phyloP scores from a whole-genome alignment of 2,113 vertebrate genomes.

The Motacilla tschutschensis region DNA sequence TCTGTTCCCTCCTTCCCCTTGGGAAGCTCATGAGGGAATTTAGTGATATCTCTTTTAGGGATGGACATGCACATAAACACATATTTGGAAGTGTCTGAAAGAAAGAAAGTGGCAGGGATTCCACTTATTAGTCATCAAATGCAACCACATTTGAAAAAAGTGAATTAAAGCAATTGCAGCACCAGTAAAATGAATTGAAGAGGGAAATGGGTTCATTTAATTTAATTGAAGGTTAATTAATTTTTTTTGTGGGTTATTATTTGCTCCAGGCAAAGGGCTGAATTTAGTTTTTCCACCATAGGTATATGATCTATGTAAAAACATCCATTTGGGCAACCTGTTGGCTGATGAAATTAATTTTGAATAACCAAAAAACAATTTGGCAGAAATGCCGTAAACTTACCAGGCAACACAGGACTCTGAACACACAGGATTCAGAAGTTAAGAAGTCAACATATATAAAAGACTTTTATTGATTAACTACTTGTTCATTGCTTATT shows the following conservation, averaged over 20 bases:
- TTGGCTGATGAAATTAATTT: not conserved
- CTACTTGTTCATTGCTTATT: not conserved
- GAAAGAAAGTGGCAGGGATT: not conserved
- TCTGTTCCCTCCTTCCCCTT: not conserved
- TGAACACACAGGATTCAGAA: not conserved
- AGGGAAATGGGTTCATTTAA: not conserved
- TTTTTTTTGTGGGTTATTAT: not conserved
- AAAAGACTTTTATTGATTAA: not conserved
- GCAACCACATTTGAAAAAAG: not conserved
- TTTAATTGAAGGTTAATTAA: not conserved
- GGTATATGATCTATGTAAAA: not conserved
- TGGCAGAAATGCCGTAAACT: not conserved
- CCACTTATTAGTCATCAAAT: not conserved
- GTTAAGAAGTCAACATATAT: not conserved
- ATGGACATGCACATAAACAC: accelerated
- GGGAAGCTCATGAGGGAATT: not conserved
- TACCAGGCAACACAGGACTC: not conserved
- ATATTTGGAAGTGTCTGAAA: not conserved
- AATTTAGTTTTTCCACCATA: not conserved
- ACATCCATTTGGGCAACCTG: not conserved
- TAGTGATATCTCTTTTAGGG: not conserved
- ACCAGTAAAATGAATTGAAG: not conserved
- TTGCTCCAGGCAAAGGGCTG: not conserved
- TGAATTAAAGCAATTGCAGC: not conserved
- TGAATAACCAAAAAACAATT: not conserved